Base-by-base conservation (phyloP, 2,797 vertebrate species). In the Acanthopagrus latus region DNA sequence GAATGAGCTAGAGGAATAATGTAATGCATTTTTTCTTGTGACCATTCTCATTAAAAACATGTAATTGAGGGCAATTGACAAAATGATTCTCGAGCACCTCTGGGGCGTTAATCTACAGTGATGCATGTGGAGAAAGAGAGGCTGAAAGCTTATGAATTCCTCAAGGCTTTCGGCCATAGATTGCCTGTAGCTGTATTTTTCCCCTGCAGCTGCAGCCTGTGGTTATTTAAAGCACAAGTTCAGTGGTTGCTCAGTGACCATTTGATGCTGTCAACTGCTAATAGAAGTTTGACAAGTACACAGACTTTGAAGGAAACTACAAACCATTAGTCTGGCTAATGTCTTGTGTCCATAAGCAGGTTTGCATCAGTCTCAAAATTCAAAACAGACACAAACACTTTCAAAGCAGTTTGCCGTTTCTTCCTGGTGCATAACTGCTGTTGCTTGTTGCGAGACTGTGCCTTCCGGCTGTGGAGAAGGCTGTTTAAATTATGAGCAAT, bases 21-120 rank as follows among this genome's bases (percentile, higher is more conserved):
- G 33, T 72, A 43, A 78, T 64, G 63, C 33, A 47, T 23, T 43
- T 66, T 57, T 85, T 60, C 56, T 72, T 83, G 54, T 81, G 60
- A 87, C 86, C 48, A 50, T 74, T 88, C 67, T 80, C 16, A 83
- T 80, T 73, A 70, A 74, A 78, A 80, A 66, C 41, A 27, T 77
- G 68, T 91, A 78, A 86, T 81, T 86, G 62, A 76, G 50, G 51
- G 63, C 48, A 81, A 80, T 75, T 86, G 78, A 76, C 60, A 76
- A 86, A 73, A 63, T 74, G 64, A 63, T 56, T 48, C 51, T 75
- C 13, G 5, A 63, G 41, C 14, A 33, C 60, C 59, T 77, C 52
- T 44, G 29, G 18, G 66, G 38, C 58, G 44, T 55, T 57, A 43
- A 65, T 80, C 46, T 63, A 23, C 54, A 64, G 51, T 78, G 57